These are phyloP conservation scores for Luehdorfia chinensis DNA, from an alignment of 1,140 invertebrate species.

Conservation along the genomic window DNA sequence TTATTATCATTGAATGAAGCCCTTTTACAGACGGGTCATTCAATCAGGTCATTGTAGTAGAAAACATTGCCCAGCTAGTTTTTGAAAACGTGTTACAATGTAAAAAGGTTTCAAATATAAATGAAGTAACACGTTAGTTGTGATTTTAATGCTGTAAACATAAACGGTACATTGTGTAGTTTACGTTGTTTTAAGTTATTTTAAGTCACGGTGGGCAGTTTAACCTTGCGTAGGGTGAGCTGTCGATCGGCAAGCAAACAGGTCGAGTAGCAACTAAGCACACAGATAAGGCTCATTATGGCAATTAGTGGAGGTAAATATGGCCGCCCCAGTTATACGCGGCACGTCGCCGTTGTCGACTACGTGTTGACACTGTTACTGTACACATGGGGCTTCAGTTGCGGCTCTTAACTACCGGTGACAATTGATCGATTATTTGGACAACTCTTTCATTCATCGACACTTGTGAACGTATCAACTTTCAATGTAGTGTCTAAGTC, in stretches of 20 bases:
- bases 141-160: no score
- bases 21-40: no score
- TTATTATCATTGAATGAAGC: neutral
- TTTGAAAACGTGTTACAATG: no score
- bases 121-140: no score
- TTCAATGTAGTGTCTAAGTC: no score
- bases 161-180: no score
- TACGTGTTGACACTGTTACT: conserved; percentile 29
- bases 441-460: neutral
- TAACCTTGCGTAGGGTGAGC: conserved; percentile 47
- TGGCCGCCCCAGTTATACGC: conserved; percentile 46
- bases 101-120: no score
- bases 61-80: no score
- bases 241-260: conserved; percentile 59
- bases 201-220: conserved; percentile 31
- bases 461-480: no score
- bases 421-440: neutral
- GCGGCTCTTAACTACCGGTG: neutral
- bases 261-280: conserved; percentile 50
- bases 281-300: conserved; percentile 65
- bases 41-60: no score
- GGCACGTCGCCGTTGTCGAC: conserved; percentile 1
- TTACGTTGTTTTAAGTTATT: no score
- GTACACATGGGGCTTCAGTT: neutral
- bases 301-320: conserved; percentile 68